Conservation (phyloP, 2,888 invertebrate species). For the Brachyopa scutellaris region DNA sequence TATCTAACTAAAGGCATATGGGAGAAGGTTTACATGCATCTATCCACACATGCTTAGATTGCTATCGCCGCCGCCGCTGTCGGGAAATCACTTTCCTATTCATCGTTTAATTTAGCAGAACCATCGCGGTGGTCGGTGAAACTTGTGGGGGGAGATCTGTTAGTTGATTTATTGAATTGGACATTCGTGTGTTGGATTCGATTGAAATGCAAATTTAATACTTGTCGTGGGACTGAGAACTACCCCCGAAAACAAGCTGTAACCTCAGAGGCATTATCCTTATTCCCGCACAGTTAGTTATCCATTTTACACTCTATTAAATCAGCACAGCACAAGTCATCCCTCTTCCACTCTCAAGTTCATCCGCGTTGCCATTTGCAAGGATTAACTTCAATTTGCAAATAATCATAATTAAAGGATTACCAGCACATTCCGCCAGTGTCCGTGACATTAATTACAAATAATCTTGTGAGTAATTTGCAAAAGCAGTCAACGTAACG, state of each 20-base stretch:
- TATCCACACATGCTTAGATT: constrained; percentile 1
- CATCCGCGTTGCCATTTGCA: constrained; percentile 28
- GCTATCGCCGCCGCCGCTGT: constrained; percentile 12
- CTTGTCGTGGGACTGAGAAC: no score
- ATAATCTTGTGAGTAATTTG: constrained; percentile 43
- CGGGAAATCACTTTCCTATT: constrained; percentile 39
- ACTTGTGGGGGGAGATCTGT: neutral
- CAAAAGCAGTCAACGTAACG: neutral
- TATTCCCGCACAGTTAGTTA: neutral
- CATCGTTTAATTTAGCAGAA: constrained; percentile 48
- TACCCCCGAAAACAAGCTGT: no score
- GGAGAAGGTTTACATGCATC: constrained; percentile 38
- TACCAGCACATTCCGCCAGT: constrained; percentile 35
- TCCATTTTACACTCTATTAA: constrained; percentile 16
- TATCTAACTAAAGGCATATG: constrained; percentile 38
- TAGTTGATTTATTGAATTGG: constrained; percentile 8
- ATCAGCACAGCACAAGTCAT: neutral
- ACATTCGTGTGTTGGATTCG: neutral
- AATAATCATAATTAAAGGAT: constrained; percentile 65
- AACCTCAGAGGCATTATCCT: neutral
- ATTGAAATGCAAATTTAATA: constrained; percentile 1
- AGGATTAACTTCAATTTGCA: constrained; percentile 57
- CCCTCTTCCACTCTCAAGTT: neutral
- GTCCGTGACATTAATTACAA: constrained; percentile 56
- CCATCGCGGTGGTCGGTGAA: constrained; percentile 4